Base-by-base conservation (phyloP, 2,888 invertebrate genomes). In the Caenorhabditis panamensis region DNA sequence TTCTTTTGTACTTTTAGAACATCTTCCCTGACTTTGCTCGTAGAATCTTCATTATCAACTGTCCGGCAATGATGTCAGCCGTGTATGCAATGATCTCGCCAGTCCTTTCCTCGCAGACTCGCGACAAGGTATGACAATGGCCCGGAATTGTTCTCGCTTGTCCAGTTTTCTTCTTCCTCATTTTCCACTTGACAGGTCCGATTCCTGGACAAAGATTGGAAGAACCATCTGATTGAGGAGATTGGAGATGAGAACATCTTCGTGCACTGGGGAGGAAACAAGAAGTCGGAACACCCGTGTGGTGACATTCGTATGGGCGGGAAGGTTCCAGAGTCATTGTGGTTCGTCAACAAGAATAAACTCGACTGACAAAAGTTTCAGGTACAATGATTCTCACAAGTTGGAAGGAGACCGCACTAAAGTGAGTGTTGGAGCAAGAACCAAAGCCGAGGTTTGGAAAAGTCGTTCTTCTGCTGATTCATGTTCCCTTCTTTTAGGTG, bases 301-400 rank as follows among this genome's bases (percentile, higher is more conserved):
- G 89, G 88, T 11, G 82, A 82, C 22, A 67, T 89, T 36, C 81
- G 89, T 13, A 82, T 88, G 82, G 89, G 89, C 26, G 86, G 86
- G 53, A 86, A 86, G 54, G 84, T 82, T 22, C 86, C 86, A 2
- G 84, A 86, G 51, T 79, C 71, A 31, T 47, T 85, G 13, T 80
- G 79, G 82, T 85, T 24, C 6, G 68, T 18, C 18, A 18, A 0
- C 5, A 28, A 13, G 20, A 26, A 26, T 26, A 1, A 5, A 54
- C 11, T 54, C 18, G 36, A 26, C 49, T 31, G 11, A 61, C 8
- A 31, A 2, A 13, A 26, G 8, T 41, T 41, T 13, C 20, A 82
- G 84, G 61, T 85, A 87, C 59, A 69, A 78, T 2, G 80, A 81
- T 18, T 31, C 81, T 20, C 82, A 87, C 59, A 72, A 84, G 22